Evolutionary conservation across 2,797 vertebrate species (phyloP).

Genomic region (Cryptoprocta ferox): DNA sequence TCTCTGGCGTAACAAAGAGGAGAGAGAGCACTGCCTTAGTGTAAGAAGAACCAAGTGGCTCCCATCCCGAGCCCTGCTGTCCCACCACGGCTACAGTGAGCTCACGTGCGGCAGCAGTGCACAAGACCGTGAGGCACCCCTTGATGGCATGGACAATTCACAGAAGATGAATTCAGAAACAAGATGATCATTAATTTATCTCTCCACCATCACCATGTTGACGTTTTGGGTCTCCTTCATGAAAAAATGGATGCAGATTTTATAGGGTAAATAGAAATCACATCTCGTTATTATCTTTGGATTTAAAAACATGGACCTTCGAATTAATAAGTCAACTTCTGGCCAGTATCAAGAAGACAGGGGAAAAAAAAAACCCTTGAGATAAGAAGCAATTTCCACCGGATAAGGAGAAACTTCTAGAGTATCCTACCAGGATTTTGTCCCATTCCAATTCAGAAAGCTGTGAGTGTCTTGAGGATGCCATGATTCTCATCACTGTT

Average conservation of each 20-base stretch:
- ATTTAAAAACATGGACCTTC: not conserved
- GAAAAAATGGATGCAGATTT: not conserved
- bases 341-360: not conserved
- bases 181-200: not conserved
- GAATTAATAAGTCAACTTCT: conserved; percentile 17
- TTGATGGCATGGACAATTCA: not conserved
- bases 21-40: not conserved
- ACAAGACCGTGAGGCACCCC: not conserved
- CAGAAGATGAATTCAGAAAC: not conserved
- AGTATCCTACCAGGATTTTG: not conserved
- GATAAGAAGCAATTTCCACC: not conserved
- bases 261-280: not conserved
- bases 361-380: not conserved
- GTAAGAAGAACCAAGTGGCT: not conserved
- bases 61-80: not conserved
- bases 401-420: not conserved
- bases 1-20: not conserved
- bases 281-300: not conserved
- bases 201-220: not conserved
- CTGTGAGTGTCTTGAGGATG: not conserved
- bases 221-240: not conserved
- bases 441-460: not conserved
- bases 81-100: no score
- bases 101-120: not conserved
- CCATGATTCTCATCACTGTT: rapidly evolving